A percentile compares a stretch with the other conserved stretches of the same genome.
These are phyloP conservation scores for Grallaria varia DNA, from an alignment of 2,113 vertebrate species.

Conservation along the genomic window DNA sequence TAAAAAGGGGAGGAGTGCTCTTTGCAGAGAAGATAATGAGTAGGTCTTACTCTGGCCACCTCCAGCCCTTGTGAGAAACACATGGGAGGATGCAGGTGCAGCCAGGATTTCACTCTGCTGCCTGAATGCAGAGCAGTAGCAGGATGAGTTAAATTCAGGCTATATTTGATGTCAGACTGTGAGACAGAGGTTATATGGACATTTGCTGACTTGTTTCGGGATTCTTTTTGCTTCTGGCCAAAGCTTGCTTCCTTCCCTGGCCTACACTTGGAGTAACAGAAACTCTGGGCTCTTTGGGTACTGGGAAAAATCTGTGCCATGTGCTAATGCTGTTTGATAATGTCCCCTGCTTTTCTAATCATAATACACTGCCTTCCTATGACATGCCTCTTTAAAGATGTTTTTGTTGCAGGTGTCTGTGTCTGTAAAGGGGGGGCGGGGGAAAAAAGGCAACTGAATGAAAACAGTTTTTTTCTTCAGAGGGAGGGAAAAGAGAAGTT, in stretches of 20 bases:
- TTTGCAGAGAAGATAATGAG: background rate
- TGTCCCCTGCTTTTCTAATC: background rate
- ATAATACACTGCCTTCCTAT: background rate
- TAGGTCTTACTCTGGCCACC: background rate
- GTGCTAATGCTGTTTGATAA: background rate
- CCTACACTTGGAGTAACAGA: background rate
- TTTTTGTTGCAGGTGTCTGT: background rate
- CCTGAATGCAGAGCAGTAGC: background rate
- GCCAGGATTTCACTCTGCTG: background rate
- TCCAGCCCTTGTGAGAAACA: background rate
- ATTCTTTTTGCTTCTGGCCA: background rate
- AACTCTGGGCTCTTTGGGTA: background rate
- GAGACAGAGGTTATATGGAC: background rate
- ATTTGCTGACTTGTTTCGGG: background rate
- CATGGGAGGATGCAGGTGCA: background rate
- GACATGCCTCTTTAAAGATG: background rate
- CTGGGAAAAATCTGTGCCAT: background rate
- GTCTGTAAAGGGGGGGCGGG: background rate
- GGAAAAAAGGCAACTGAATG: background rate
- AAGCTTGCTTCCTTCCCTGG: background rate
- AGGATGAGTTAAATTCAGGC: background rate
- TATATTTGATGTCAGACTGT: background rate
- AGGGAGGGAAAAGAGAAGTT: background rate
- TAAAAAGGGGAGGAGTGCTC: background rate
- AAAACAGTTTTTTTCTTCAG: background rate